These are phyloP conservation scores for Psilopogon haemacephalus DNA, from an alignment of 2,113 vertebrate genomes.

Conservation along the genomic window DNA sequence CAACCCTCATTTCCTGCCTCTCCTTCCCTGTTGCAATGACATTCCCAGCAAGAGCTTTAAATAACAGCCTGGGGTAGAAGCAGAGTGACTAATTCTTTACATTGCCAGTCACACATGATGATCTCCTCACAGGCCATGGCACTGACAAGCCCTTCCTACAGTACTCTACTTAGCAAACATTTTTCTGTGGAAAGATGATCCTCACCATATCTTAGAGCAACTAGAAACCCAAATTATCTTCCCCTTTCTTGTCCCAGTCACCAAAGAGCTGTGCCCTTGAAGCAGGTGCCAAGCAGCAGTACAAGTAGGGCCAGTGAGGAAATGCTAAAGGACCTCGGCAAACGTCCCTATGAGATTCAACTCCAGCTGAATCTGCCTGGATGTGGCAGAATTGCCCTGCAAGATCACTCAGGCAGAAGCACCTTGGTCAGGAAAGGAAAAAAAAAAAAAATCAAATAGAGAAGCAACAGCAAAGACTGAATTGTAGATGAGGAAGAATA, in stretches of 20 bases:
- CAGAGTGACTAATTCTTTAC: slow-evolving; percentile 27
- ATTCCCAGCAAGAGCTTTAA: neutral
- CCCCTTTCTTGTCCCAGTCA: slow-evolving; percentile 1
- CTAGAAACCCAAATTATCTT: slow-evolving; percentile 13
- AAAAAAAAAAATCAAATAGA: neutral
- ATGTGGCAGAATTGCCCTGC: neutral
- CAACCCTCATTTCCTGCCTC: slow-evolving; percentile 51
- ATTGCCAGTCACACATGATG: neutral
- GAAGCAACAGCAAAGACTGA: neutral
- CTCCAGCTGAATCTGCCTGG: neutral
- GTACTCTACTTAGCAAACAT: neutral
- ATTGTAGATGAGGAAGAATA: neutral
- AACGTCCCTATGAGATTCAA: accelerated
- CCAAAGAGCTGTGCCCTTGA: neutral
- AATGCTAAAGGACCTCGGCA: neutral
- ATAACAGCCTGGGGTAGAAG: neutral
- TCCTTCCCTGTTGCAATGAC: neutral
- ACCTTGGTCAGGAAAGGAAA: neutral
- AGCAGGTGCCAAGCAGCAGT: neutral
- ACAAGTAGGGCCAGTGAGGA: neutral
- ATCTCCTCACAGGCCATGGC: neutral
- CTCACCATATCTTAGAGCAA: neutral
- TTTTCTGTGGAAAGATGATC: neutral
- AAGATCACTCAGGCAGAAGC: neutral
- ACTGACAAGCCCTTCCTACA: slow-evolving; percentile 2